Base-by-base conservation (phyloP, 2,797 vertebrate genomes). In the Percopsis omiscomaycus region DNA sequence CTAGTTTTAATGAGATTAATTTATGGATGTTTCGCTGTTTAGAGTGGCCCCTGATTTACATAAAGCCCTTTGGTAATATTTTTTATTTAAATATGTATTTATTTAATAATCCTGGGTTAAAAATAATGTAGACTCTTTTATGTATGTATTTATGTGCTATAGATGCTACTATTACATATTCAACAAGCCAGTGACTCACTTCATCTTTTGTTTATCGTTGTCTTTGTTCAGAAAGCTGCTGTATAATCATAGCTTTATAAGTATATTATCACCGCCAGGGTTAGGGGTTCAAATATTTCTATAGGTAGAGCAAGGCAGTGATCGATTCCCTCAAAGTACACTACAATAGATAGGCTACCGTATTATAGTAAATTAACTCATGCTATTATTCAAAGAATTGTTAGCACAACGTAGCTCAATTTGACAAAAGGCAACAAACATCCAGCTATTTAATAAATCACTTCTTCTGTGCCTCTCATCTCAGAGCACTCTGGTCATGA, bases 361-460 rank as follows among this genome's bases (percentile, higher is more conserved):
- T 10, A 42, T 42, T 42, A 42, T 42, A 42, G 9, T 42, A 42
- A 42, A 42, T 42, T 42, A 42, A 9, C 37, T 9, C 37, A 42
- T 6, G 37, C 37, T 42, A 9, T 42, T 42, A 10, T 42, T 42
- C 37, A 42, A 42, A 42, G 8, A 42, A 42, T 42, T 9, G 8
- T 42, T 42, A 42, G 8, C 37, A 42, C 37, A 42, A 42, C 37
- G 22, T 22, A 42, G 37, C 9, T 8, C 37, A 42, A 42, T 22
- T 22, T 22, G 22, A 42, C 1, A 42, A 6, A 52, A 5, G 16
- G 15, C 1, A 22, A 51, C 50, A 51, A 9, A 8, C 4, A 67
- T 13, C 57, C 15, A 61, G 59, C 66, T 68, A 62, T 69, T 78
- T 64, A 78, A 77, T 78, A 65, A 80, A 59, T 65, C 61, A 73